Evolutionary conservation across 2,113 vertebrate species (phyloP).

Genomic region (Corythaeola cristata): DNA sequence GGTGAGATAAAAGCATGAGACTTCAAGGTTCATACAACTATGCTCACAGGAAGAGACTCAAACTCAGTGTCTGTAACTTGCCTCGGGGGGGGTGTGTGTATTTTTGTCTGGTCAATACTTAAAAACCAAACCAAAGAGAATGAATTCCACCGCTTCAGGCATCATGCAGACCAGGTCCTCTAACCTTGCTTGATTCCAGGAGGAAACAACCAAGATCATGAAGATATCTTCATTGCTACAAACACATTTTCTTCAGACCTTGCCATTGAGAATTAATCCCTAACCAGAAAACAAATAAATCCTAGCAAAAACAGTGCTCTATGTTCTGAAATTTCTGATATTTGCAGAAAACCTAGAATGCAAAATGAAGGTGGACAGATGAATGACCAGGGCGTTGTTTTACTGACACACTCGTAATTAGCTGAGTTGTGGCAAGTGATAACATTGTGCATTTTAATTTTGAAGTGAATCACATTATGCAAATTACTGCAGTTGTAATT

Average conservation of each 20-base stretch:
- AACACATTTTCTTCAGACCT: neutral
- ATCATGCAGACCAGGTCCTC: neutral
- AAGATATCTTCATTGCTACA: neutral
- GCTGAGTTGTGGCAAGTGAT: neutral
- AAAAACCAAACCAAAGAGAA: neutral
- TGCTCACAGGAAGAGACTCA: neutral
- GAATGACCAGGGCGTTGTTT: neutral
- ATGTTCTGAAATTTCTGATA: neutral
- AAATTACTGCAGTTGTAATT: neutral
- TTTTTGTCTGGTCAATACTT: neutral
- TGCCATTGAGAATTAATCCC: neutral
- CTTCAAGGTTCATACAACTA: neutral
- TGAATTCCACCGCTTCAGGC: neutral
- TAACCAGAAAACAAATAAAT: neutral
- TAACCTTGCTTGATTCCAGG: neutral
- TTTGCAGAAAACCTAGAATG: neutral
- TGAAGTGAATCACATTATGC: neutral
- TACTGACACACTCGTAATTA: neutral
- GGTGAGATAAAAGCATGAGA: neutral
- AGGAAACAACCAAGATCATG: neutral
- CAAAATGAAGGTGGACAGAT: fast-evolving
- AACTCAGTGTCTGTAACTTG: neutral
- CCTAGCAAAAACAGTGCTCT: neutral
- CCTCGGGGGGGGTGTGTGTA: too few species aligned
- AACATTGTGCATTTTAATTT: neutral